Evolutionary conservation across 2,888 invertebrate genomes (phyloP).

Genomic region (Limnephilus auricula): DNA sequence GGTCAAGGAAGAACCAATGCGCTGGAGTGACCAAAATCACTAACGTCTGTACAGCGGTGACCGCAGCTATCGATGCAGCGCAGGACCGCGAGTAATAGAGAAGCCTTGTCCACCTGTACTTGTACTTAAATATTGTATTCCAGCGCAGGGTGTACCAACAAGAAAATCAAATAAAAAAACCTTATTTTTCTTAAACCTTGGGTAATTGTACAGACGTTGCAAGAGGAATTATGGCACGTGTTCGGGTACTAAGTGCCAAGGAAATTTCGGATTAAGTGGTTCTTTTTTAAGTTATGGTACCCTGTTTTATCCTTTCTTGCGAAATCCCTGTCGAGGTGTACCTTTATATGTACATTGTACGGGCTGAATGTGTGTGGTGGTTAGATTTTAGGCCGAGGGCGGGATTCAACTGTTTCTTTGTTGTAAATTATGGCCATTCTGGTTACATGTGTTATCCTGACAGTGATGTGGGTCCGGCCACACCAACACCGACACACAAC

Average conservation of each 20-base stretch:
- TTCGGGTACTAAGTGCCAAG: neutral
- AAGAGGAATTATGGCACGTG: neutral
- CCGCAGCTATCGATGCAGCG: too few species aligned
- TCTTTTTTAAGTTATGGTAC: neutral
- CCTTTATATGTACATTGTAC: neutral
- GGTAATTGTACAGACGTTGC: neutral
- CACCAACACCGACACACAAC: neutral
- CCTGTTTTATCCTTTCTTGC: neutral
- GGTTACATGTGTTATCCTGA: constrained; percentile 37
- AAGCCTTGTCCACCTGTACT: too few species aligned
- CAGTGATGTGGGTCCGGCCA: constrained; percentile 22
- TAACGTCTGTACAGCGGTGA: too few species aligned
- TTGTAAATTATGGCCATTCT: constrained; percentile 40
- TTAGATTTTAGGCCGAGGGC: neutral
- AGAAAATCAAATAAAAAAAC: neutral
- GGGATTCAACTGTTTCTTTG: constrained; percentile 35
- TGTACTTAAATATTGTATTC: neutral
- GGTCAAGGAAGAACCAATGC: too few species aligned
- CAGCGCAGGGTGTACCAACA: neutral
- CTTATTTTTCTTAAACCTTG: neutral
- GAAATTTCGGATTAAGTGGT: neutral
- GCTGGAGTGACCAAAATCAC: too few species aligned
- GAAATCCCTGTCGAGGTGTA: neutral
- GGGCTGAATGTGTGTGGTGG: neutral
- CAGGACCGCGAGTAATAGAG: too few species aligned